Percentiles rank a stretch among this genome's conserved stretches.
Evolutionary conservation across 2,797 vertebrate species (phyloP).

Genomic region (Urosaurus nigricauda): DNA sequence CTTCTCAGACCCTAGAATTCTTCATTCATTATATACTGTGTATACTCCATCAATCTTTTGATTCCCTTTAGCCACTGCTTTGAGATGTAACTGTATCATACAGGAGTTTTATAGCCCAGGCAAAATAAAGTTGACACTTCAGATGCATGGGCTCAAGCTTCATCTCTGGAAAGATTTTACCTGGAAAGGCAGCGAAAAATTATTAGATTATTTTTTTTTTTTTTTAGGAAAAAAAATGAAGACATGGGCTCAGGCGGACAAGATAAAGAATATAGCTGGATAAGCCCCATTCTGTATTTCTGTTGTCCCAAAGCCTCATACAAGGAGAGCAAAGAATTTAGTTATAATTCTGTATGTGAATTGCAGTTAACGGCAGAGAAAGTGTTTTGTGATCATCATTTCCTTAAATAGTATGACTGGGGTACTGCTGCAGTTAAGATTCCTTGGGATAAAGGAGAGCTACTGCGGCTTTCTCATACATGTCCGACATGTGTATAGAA

Average conservation of each 20-base stretch:
- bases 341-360: background rate
- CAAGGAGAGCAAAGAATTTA: background rate
- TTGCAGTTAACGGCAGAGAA: background rate
- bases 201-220: background rate
- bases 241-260: background rate
- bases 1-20: conserved; percentile 39
- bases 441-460: background rate
- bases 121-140: conserved; percentile 71
- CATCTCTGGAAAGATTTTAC: conserved; percentile 12
- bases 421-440: background rate
- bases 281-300: background rate
- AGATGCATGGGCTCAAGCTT: conserved; percentile 36
- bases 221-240: too few species aligned
- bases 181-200: background rate
- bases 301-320: background rate
- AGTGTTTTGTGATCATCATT: background rate
- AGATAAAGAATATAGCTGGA: background rate
- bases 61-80: conserved; percentile 47
- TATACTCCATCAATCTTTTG: conserved; percentile 48
- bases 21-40: conserved; percentile 3
- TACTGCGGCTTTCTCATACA: background rate
- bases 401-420: background rate
- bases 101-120: conserved; percentile 56
- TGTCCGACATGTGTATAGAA: background rate
- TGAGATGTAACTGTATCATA: conserved; percentile 56